Base-by-base conservation (phyloP, 2,113 vertebrate species). In the Mionectes macconnelli region DNA sequence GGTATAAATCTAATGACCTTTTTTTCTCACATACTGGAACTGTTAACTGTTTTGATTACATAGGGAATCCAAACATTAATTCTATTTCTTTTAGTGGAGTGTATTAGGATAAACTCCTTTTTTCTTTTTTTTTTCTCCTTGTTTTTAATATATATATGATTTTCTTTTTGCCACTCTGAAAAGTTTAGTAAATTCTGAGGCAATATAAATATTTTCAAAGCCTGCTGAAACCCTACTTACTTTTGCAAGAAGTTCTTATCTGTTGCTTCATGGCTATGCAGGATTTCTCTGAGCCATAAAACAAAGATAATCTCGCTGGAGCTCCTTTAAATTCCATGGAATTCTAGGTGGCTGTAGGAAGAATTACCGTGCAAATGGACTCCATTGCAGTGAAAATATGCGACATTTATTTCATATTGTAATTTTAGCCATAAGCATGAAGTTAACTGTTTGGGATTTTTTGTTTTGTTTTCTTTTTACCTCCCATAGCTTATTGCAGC, bases 91-190 rank as follows among this genome's bases (percentile, higher is more conserved):
- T 45, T 76, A 60, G 7, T 74, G 27, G 9, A 52, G 5, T 44
- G 63, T 3, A 12, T 15, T 50, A 72, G 6, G 16, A 72, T 42
- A 57, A 68, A 25, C 6, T 5, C 1, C 49, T 44, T 52, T 18
- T 55, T 19, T 4, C 6, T 35, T n/a, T n/a, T 40, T 30, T 39
- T 27, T 37, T 12, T 12, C 4, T 1, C 4, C 5, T 1, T 1
- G 4, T 28, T 89, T 88, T 76, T 15, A 20, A 17, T 87, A 81
- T 74, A 91, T 33, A 63, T 7, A 14, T 44, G 0, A 35, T 81
- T 90, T 88, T 75, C 12, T 78, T 91, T 37, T 56, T 81, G 25
- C n/a, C 5, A 49, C 6, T 72, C 8, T 52, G 47, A 81, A 70
- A 62, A 86, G 16, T 56, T 87, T 4, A 53, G 64, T 52, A 56